phyloP scores from a whole-genome alignment of 2,113 vertebrate genomes.

The Nothobranchius furzeri region DNA sequence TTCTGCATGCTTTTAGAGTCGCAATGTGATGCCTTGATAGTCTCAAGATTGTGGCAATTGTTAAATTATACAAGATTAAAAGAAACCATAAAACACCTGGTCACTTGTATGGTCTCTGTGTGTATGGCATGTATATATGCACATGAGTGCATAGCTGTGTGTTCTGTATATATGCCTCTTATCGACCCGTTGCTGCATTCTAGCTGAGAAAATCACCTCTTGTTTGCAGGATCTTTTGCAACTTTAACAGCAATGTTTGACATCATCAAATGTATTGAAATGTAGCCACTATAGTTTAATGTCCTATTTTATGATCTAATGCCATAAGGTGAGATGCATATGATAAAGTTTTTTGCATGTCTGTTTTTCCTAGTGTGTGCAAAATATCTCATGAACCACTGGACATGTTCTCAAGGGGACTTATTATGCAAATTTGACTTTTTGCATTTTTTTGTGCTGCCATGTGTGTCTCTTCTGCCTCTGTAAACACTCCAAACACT shows the following conservation, averaged over 20 bases:
- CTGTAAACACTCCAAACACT: too few species aligned
- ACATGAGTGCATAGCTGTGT: not conserved
- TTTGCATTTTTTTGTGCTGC: too few species aligned
- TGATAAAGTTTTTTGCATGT: too few species aligned
- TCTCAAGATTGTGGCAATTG: not conserved
- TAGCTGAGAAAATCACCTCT: constrained; percentile 3
- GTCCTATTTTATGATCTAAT: not conserved
- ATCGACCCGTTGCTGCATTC: constrained; percentile 2
- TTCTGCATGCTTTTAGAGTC: not conserved
- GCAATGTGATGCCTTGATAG: not conserved
- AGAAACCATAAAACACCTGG: not conserved
- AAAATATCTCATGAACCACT: not conserved
- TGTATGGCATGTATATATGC: not conserved
- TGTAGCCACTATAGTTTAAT: not conserved
- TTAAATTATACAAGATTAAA: not conserved
- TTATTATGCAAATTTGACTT: too few species aligned
- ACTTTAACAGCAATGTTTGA: not conserved
- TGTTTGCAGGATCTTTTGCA: not conserved
- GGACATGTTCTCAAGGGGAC: not conserved
- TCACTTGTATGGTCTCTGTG: too few species aligned
- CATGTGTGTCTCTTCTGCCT: too few species aligned
- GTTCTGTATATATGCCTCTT: not conserved
- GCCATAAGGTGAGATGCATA: too few species aligned
- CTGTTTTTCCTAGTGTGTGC: not conserved
- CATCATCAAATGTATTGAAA: not conserved